Base-by-base conservation (phyloP, 1,140 invertebrate genomes). In the Drosophila ercepeae region DNA sequence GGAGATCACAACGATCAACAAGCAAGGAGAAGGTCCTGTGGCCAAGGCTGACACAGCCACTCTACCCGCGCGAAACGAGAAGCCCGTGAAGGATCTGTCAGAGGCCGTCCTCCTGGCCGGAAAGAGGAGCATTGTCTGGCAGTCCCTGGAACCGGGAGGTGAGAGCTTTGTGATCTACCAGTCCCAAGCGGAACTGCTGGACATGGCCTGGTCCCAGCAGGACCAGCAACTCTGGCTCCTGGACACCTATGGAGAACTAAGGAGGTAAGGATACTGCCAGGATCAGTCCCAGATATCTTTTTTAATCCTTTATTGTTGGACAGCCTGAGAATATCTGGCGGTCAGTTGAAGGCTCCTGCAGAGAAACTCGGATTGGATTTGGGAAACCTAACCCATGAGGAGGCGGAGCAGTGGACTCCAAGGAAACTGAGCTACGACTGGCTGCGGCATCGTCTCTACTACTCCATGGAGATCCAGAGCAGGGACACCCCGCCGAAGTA, bases 391-490 rank as follows among this genome's bases (percentile, higher is more conserved):
- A 11, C 23, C 7, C 11, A 6, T 7, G 5, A 27, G 5, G 25
- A 32, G 2, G 29, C 8, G 23, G 14, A 7, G 14, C n/a, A 3
- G 6, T 58, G 52, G 55, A 14, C 67, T 46, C 94, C 95, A 1
- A 84, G 94, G 8, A 94, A 94, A 61, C 90, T 98, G 0, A 96
- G 95, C 1, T 93, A 98, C 0, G 97, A 99, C 90, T 98, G 97
- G 97, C 91, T 98, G 4, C 96, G 97, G 78, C 93, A 94, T 44
- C 94, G 96, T 36, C 92, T 98, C 1, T 98, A 97, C 76, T 93
- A 98, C 27, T 92, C 97, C 4, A 95, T 94, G 0, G 94, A 96
- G 4, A 5, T 6, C 92, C 94, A 4, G 2, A 41, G 11, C 0
- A 34, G 23, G 0, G 3, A n/a, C 5, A 5, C 11, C 5, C 14